Percentiles rank a stretch among this genome's conserved stretches.
phyloP scores from a whole-genome alignment of 2,888 invertebrate species.

The Chironomus tentans region DNA sequence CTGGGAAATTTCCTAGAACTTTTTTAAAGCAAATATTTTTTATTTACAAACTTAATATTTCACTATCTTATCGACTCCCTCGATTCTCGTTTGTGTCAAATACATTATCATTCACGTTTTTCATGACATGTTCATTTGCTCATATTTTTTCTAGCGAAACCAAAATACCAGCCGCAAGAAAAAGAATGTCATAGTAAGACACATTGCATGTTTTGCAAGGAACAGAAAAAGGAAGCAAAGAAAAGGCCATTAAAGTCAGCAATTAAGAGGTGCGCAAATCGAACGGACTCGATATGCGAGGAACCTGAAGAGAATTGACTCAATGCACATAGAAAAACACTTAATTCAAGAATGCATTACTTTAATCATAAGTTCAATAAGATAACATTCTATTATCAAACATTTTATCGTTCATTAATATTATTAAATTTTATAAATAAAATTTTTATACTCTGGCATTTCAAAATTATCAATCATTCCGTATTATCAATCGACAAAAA shows the following conservation, averaged over 20 bases:
- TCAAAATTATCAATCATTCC: neutral
- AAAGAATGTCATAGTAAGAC: neutral
- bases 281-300: conserved; percentile 22
- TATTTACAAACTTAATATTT: no score
- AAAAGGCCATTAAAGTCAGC: conserved; percentile 16
- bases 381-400: neutral
- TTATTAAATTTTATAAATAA: conserved; percentile 22
- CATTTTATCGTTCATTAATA: neutral
- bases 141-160: neutral
- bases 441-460: conserved; percentile 2
- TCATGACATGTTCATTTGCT: neutral
- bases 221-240: conserved; percentile 15
- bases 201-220: conserved; percentile 15
- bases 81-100: no score
- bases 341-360: neutral
- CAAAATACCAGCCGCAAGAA: conserved; percentile 7
- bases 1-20: no score
- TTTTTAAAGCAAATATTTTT: no score
- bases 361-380: neutral
- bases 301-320: conserved; percentile 8
- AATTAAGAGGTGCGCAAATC: conserved; percentile 13
- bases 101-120: neutral
- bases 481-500: no score
- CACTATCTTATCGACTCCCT: no score
- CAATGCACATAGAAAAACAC: neutral